Conservation (phyloP, 1,140 invertebrate species). For the Sycophila sp. region DNA sequence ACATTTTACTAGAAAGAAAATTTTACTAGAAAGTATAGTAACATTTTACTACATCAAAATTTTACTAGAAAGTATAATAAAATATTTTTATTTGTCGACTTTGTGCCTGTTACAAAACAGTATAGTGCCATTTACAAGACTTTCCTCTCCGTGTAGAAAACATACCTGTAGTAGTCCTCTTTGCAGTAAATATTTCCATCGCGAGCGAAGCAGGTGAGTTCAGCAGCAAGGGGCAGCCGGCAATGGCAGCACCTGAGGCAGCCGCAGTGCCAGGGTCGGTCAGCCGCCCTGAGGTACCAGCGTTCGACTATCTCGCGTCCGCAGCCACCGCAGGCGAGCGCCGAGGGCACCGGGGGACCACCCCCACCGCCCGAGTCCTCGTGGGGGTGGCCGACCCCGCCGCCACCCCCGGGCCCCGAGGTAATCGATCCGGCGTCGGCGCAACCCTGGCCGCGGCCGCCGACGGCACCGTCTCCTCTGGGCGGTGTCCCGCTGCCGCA, state of each 20-base stretch:
- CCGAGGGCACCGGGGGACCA: not conserved
- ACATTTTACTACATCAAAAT: no score
- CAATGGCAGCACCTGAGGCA: constrained; percentile 91
- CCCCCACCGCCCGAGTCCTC: constrained; percentile 21
- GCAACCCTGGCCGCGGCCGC: constrained; percentile 23
- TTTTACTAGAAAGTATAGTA: no score
- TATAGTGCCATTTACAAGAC: no score
- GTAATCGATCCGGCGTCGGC: constrained; percentile 30
- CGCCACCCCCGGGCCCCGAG: constrained; percentile 32
- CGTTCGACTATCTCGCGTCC: constrained; percentile 63
- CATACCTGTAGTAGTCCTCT: constrained; percentile 93
- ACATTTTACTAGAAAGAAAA: no score
- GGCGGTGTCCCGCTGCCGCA: constrained; percentile 60
- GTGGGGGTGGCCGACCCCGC: constrained; percentile 28
- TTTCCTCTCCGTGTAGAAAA: no score
- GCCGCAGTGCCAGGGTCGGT: constrained; percentile 88
- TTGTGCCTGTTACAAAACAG: no score
- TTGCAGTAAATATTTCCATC: constrained; percentile 95
- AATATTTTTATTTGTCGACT: no score
- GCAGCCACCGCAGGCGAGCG: constrained; percentile 60
- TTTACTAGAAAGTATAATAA: no score
- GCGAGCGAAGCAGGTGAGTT: constrained; percentile 88
- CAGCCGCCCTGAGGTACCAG: constrained; percentile 88
- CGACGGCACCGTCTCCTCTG: constrained; percentile 46
- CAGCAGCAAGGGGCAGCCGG: constrained; percentile 82